These are phyloP conservation scores for Leptinotarsa texana DNA, from an alignment of 1,140 invertebrate species.

Conservation along the genomic window DNA sequence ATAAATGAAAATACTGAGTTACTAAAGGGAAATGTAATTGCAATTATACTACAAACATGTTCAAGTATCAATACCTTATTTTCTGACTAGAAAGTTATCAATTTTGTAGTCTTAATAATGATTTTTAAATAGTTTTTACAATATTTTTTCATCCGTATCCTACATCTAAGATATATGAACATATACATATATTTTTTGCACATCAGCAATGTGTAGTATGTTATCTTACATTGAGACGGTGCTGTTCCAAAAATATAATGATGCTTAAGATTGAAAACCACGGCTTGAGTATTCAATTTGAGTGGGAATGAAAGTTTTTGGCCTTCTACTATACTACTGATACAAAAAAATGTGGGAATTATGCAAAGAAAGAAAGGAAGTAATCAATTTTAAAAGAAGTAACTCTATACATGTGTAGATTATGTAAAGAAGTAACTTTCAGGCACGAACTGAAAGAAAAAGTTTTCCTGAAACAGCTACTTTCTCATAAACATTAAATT, in stretches of 20 bases:
- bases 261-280: neutral
- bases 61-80: neutral
- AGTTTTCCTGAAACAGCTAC: too few species aligned
- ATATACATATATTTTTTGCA: neutral
- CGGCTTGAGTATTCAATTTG: neutral
- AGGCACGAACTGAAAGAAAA: too few species aligned
- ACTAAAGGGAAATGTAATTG: constrained; percentile 3
- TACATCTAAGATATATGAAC: neutral
- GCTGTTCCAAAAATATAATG: neutral
- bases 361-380: too few species aligned
- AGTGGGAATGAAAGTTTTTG: neutral
- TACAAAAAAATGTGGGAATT: too few species aligned
- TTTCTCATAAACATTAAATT: too few species aligned
- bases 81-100: neutral
- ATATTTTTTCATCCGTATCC: neutral
- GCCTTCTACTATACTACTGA: too few species aligned
- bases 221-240: neutral
- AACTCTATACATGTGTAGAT: too few species aligned
- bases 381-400: neutral
- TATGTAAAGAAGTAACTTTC: too few species aligned
- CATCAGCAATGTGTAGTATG: neutral
- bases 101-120: neutral
- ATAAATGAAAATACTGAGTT: neutral
- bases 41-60: constrained; percentile 1
- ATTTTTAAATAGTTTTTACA: neutral